Evolutionary conservation across 1,140 invertebrate genomes (phyloP), one percentile per base, ranked within the genome.

Genomic region (Pseudomyrmex flavicornis): DNA sequence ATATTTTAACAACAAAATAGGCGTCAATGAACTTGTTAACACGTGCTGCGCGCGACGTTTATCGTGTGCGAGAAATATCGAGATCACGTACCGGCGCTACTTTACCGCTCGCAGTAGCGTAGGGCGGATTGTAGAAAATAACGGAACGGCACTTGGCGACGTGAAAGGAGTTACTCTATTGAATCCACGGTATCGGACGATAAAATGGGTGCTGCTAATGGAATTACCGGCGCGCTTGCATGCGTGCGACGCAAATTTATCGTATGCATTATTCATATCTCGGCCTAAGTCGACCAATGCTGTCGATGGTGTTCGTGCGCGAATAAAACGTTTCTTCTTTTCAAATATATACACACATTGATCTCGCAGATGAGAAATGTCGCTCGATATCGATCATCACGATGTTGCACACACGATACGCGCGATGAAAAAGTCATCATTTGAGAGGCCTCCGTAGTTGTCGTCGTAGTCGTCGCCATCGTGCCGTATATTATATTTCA

Each of bases 251-350:
- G 80, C 87, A 79, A 89, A 86, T 89, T 88, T 75, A 70, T 86
- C 80, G 74, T 70, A 84, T 89, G 87, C 84, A 88, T 89, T 88
- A 88, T 89, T 89, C 88, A 89, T 86, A 86, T 86, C 84, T 88
- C 83, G 50, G 56, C 54, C 54, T 75, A 77, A 79, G 84, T 69
- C 80, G 50, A 26, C 76, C 76, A 69, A 20, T 17, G 65, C 35
- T 20, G 50, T 50, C 22, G 12, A 56, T 85, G 63, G 70, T 65
- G 87, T 62, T 56, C 48, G 22, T 54, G 26, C n/a, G n/a, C 44
- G 20, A 50, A 22, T 46, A 73, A 72, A 68, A 62, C 17, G 13
- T 58, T 85, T 73, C 79, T 50, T 66, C 79, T 85, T 66, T 35
- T 58, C 35, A 17, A 58, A 17, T 58, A 44, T 56, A 15, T 26